phyloP scores from a whole-genome alignment of 2,113 vertebrate species.

The Anser brachyrhynchus region DNA sequence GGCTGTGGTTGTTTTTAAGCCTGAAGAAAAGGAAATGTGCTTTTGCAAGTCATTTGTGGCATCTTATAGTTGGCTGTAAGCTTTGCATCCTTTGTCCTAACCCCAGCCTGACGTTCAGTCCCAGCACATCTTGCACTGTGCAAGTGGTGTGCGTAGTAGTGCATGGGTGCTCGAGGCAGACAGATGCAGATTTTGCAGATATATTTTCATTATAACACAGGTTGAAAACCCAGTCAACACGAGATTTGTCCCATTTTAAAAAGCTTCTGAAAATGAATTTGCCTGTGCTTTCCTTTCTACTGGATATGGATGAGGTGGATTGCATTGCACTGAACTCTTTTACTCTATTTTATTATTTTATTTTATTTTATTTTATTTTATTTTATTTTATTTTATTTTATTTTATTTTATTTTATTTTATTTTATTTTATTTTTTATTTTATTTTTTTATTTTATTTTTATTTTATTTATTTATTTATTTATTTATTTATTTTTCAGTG shows the following conservation, averaged over 20 bases:
- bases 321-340: background rate
- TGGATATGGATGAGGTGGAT: background rate
- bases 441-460: too few relatives aligned
- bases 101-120: too few relatives aligned
- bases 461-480: too few relatives aligned
- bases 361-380: too few relatives aligned
- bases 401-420: too few relatives aligned
- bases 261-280: background rate
- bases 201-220: background rate
- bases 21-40: background rate
- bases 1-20: background rate
- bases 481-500: too few relatives aligned
- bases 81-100: background rate
- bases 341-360: too few relatives aligned
- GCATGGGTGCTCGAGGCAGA: background rate
- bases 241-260: background rate
- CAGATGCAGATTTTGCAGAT: background rate
- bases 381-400: too few relatives aligned
- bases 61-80: background rate
- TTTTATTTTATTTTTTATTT: too few relatives aligned
- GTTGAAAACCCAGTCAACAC: background rate
- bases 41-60: background rate
- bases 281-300: background rate
- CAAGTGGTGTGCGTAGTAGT: background rate
- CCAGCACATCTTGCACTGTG: accelerated